Percentiles rank a stretch among this genome's conserved stretches.
Conservation (phyloP, 2,888 invertebrate genomes). For the Thymelicus lineola region DNA sequence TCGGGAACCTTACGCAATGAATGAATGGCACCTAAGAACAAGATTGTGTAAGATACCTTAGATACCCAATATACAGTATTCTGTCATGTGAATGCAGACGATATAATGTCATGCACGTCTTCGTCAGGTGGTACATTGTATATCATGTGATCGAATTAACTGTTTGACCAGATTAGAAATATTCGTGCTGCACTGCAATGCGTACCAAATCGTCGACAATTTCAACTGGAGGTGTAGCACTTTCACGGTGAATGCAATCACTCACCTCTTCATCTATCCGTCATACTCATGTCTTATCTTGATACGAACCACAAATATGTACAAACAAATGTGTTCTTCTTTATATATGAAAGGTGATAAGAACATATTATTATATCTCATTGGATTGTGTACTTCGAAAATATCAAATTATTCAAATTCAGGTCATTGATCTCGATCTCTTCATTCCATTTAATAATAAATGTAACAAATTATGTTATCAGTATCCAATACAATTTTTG, state of each 20-base stretch:
- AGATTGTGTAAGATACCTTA: no score
- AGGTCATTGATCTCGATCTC: constrained; percentile 18
- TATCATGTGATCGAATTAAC: constrained; percentile 37
- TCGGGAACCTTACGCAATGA: no score
- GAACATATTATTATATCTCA: neutral
- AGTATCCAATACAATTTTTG: no score
- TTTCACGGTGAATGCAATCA: constrained; percentile 38
- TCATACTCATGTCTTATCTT: constrained; percentile 35
- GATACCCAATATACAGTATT: no score
- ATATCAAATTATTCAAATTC: constrained; percentile 11
- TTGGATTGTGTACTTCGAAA: neutral
- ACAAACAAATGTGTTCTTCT: constrained; percentile 29
- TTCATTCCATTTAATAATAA: no score
- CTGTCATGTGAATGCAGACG: constrained; percentile 15
- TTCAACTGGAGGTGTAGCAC: constrained; percentile 38
- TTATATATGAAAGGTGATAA: constrained; percentile 17
- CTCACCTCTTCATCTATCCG: constrained; percentile 35
- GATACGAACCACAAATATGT: constrained; percentile 35
- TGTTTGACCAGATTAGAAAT: constrained; percentile 34
- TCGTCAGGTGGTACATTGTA: constrained; percentile 32
- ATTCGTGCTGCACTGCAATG: constrained; percentile 17
- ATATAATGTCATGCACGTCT: constrained; percentile 21
- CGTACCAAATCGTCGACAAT: constrained; percentile 29
- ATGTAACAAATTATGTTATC: neutral
- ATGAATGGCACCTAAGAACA: no score